A percentile compares a stretch with the other conserved stretches of the same genome.
phyloP scores from a whole-genome alignment of 2,113 vertebrate species.

The Ariopsis seemanni region DNA sequence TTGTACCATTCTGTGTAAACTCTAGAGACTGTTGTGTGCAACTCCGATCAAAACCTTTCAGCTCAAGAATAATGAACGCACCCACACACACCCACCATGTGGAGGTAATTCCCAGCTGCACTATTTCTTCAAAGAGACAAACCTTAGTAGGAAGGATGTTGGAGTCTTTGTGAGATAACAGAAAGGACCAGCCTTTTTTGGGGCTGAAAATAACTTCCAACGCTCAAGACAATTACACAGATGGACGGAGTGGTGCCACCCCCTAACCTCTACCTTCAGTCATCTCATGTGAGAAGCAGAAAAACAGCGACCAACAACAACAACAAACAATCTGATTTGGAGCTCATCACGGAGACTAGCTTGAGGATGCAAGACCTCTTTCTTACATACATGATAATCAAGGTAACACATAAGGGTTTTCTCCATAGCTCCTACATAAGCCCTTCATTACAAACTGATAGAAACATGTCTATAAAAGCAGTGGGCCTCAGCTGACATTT shows the following conservation, averaged over 20 bases:
- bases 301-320: constrained; percentile 23
- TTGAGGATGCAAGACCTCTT: background rate
- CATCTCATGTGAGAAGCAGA: constrained; percentile 12
- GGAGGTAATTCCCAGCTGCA: constrained; percentile 56
- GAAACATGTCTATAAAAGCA: background rate
- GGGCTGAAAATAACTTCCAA: constrained; percentile 61
- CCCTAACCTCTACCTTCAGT: constrained; percentile 16
- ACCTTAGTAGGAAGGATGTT: constrained; percentile 46
- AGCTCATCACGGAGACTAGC: background rate
- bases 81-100: constrained; percentile 2
- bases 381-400: background rate
- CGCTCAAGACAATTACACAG: constrained; percentile 62
- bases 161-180: constrained; percentile 59
- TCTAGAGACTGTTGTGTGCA: background rate
- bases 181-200: constrained; percentile 54
- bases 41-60: constrained; percentile 59
- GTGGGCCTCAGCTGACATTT: background rate
- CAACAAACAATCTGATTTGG: background rate
- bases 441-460: background rate
- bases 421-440: background rate
- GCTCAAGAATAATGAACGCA: constrained; percentile 37
- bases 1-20: too few relatives aligned
- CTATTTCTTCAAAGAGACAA: constrained; percentile 53
- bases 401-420: background rate
- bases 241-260: constrained; percentile 51